Evolutionary conservation across 2,888 invertebrate species (phyloP), one percentile per base, ranked within the genome.

Genomic region (Polymixis flavicincta): DNA sequence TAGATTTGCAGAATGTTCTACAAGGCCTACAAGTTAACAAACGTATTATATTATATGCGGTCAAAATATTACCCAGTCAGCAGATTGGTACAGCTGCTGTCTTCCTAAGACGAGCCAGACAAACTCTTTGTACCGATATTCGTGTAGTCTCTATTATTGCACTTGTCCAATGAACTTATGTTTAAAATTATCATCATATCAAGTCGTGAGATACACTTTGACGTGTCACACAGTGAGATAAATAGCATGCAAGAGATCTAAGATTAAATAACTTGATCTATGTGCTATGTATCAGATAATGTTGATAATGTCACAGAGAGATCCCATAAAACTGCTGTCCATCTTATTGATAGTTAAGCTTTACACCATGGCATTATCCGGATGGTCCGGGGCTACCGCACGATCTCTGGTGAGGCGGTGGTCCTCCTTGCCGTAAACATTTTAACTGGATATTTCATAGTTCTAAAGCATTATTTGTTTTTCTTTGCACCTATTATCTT

Each of bases 101-200:
- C 22, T 25, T 6, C 17, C 45, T 25, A 45, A 11, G 45, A 63
- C 6, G 7, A 19, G 11, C 45, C 45, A 45, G 19, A 45, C 13
- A 45, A 25, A 7, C 19, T 3, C 25, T 25, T 63, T 19, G 19
- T 45, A 25, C n/a, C 11, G 11, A 25, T 25, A 45, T 45, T 25
- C 25, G 6, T 42, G 5, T n/a, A 25, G 25, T 2, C 14, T 45
- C 28, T 22, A 7, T n/a, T 13, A 32, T 19, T 70, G 50, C 28
- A 55, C 8, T n/a, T n/a, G 54, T 63, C 28, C 42, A 76, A 69
- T 76, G 60, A 69, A 63, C 61, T 76, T 55, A 7, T n/a, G 22
- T 60, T 32, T 25, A 19, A 25, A 13, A 17, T n/a, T 54, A 60
- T 64, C 70, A 70, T 45, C 45, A 17, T n/a, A 48, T 4, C 28